Base-by-base conservation (phyloP, 2,888 invertebrate species). In the Tetanocera ferruginea region DNA sequence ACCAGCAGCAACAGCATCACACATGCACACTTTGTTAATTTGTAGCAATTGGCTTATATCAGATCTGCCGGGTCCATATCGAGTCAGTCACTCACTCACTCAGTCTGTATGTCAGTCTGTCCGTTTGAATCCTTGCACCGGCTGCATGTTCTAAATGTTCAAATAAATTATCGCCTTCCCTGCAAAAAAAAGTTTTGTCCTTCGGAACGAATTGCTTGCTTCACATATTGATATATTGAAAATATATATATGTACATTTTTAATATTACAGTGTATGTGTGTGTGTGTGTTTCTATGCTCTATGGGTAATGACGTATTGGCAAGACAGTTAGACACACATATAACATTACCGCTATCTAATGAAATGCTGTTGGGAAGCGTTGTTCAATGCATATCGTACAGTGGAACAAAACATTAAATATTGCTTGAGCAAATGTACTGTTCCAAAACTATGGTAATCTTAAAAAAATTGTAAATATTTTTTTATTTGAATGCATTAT, bases 171-270 rank as follows among this genome's bases (percentile, higher is more conserved):
- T 74, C 64, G 64, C 31, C 55, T 57, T 51, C 57, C 37, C 51
- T 19, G 52, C 52, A 52, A 57, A 72, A 57, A 72, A 34, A 28
- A 23, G 34, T 55, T 37, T 37, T 25, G 34, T 37, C 37, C 31
- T 66, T 64, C 51, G 64, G 9, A 52, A 49, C 64, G 66, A 64
- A 74, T 66, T 64, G 51, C 31, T 51, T 66, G 34, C 51, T 64
- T 74, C 52, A 23, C 51, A 31, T 74, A 64, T 74, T 74, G 74
- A 74, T 64, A 74, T 19, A 66, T 74, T 74, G 74, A 34, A 34
- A 43, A 72, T 72, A 43, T 23, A 17, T 49, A 19, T 23, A 9
- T 34, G 4, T 34, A 25, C n/a, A 28, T 8, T n/a, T 37, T 34
- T 4, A 71, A 34, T 62, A 43, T 49, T 9, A 25, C 25, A 9